Evolutionary conservation across 2,113 vertebrate species (phyloP).

Genomic region (Nipponia nippon): DNA sequence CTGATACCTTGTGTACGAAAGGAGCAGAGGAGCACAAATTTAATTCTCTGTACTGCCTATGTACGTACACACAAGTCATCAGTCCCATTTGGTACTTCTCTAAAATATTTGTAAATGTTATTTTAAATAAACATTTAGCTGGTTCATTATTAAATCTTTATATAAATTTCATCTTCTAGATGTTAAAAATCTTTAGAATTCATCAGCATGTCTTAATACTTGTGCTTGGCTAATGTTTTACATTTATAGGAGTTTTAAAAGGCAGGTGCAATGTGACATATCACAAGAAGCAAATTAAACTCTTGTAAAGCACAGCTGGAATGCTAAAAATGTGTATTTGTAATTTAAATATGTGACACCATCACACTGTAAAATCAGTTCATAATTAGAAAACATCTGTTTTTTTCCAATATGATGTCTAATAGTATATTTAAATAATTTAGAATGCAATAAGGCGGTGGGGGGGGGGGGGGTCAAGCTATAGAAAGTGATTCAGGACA

Average conservation of each 20-base stretch:
- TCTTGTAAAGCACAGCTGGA: slow-evolving; percentile 85
- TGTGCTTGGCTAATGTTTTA: slow-evolving; percentile 77
- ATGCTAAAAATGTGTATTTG: slow-evolving; percentile 86
- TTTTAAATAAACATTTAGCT: slow-evolving; percentile 72
- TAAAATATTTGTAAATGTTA: slow-evolving; percentile 79
- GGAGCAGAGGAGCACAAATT: not conserved
- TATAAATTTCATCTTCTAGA: slow-evolving; percentile 65
- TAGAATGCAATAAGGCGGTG: slow-evolving; percentile 72
- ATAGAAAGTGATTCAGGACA: slow-evolving; percentile 63
- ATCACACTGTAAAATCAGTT: slow-evolving; percentile 85
- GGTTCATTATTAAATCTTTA: slow-evolving; percentile 70
- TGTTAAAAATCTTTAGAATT: slow-evolving; percentile 72
- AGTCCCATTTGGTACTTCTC: slow-evolving; percentile 41
- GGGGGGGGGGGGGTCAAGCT: not conserved
- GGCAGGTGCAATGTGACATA: slow-evolving; percentile 84
- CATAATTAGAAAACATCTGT: slow-evolving; percentile 85
- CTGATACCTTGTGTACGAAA: not conserved
- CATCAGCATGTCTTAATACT: slow-evolving; percentile 77
- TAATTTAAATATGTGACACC: slow-evolving; percentile 86
- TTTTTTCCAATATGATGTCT: slow-evolving; percentile 80
- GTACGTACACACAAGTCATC: slow-evolving; percentile 45
- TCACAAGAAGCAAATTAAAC: slow-evolving; percentile 85
- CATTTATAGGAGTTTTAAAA: slow-evolving; percentile 83
- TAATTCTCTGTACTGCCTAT: slow-evolving; percentile 22
- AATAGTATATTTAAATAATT: slow-evolving; percentile 88